A percentile compares a stretch with the other conserved stretches of the same genome.
These are phyloP conservation scores for Sanderia malayensis DNA, from an alignment of 30 jellyfish, hydroid and myxozoan genomes.

Conservation along the genomic window DNA sequence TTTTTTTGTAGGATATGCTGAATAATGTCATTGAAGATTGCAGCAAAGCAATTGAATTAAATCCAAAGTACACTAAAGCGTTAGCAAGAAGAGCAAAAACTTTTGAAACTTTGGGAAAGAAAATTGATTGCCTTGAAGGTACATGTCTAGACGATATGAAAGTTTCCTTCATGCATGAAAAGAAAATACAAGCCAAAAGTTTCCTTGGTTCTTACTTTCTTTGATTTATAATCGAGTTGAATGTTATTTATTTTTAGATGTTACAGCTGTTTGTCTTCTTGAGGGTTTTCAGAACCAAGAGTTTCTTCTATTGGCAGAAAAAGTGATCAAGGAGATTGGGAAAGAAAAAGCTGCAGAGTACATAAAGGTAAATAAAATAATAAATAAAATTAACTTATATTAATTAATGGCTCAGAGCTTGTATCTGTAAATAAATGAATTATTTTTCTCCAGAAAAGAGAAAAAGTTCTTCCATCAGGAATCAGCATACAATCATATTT, in stretches of 20 bases:
- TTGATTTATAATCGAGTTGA: too few species aligned
- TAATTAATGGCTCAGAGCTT: too few species aligned
- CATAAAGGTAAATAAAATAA: conserved; percentile 80
- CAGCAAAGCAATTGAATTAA: conserved; percentile 57
- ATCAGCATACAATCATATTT: conserved; percentile 76
- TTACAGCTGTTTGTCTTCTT: conserved; percentile 88
- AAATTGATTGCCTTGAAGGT: conserved; percentile 88
- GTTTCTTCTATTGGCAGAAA: conserved; percentile 81
- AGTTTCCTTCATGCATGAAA: too few species aligned
- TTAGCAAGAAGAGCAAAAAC: conserved; percentile 92
- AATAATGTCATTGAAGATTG: neutral
- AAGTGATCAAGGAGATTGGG: conserved; percentile 84
- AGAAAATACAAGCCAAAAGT: too few species aligned
- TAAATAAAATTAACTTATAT: too few species aligned
- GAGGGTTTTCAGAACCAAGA: conserved; percentile 89
- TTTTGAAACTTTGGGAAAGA: conserved; percentile 54
- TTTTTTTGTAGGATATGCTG: neutral
- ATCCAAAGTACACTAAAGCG: conserved; percentile 86
- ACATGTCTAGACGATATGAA: too few species aligned
- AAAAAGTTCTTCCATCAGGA: conserved; percentile 80
- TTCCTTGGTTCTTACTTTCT: too few species aligned
- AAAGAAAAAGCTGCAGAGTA: conserved; percentile 79
- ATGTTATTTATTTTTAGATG: conserved; percentile 69
- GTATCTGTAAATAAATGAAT: too few species aligned
- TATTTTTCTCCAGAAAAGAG: conserved; percentile 52